phyloP scores from a whole-genome alignment of 2,113 vertebrate species.

The Hystrix cristata region DNA sequence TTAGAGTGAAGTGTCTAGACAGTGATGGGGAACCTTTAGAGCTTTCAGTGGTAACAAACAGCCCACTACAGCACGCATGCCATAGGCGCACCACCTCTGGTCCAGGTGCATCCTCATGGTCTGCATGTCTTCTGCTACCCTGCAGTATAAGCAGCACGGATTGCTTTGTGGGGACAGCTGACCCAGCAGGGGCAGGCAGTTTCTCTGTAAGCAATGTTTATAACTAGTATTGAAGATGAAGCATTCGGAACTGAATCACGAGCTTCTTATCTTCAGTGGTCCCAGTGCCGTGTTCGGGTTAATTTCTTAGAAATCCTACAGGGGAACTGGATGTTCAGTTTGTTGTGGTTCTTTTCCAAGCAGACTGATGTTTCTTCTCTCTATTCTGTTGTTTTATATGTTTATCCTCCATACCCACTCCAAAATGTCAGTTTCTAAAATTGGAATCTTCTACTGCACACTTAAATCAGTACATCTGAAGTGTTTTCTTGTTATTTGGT shows the following conservation, averaged over 20 bases:
- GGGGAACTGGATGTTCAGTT: neutral
- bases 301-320: neutral
- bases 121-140: neutral
- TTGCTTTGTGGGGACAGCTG: neutral
- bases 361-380: neutral
- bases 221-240: neutral
- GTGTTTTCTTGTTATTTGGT: conserved; percentile 46
- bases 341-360: neutral
- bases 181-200: neutral
- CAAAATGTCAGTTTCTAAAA: conserved; percentile 55
- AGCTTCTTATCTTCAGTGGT: neutral
- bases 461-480: conserved; percentile 30
- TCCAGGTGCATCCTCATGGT: neutral
- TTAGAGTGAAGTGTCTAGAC: neutral
- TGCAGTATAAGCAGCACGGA: neutral
- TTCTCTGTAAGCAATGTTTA: neutral
- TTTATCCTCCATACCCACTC: neutral
- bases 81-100: neutral
- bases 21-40: neutral
- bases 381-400: neutral
- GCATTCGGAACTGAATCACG: neutral
- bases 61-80: neutral
- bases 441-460: neutral
- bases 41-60: neutral
- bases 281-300: neutral